Evolutionary conservation across 2,888 invertebrate species (phyloP).

Genomic region (Timema cristinae): DNA sequence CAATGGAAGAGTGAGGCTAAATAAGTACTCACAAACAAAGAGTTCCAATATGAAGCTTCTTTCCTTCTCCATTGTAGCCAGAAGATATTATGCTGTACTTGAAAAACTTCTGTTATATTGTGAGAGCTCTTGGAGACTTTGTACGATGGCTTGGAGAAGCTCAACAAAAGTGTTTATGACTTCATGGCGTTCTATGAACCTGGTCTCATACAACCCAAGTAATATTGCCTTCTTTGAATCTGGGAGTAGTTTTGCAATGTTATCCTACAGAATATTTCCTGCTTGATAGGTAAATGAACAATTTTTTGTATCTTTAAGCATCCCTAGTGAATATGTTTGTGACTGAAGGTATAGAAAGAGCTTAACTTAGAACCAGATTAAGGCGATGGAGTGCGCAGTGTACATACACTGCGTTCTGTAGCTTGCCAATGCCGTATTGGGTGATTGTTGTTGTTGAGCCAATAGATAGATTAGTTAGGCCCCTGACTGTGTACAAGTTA

Average conservation of each 20-base stretch:
- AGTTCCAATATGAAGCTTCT: background rate
- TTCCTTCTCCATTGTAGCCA: constrained; percentile 5
- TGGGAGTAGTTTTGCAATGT: constrained; percentile 1
- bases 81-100: constrained; percentile 3
- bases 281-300: background rate
- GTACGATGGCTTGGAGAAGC: constrained; percentile 3
- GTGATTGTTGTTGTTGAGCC: too few relatives aligned
- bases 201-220: background rate
- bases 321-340: background rate
- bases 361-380: constrained; percentile 2
- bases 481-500: too few relatives aligned
- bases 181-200: constrained; percentile 13
- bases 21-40: constrained; percentile 8
- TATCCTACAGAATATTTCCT: background rate
- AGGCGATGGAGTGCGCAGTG: constrained; percentile 5
- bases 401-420: background rate
- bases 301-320: background rate
- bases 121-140: background rate
- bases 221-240: background rate
- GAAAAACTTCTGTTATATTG: background rate
- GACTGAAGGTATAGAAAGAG: background rate
- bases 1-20: constrained; percentile 5
- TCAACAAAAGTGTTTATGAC: background rate
- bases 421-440: too few relatives aligned
- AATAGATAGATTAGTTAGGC: too few relatives aligned